Conservation (phyloP, 2,888 invertebrate species). For the Eupithecia centaureata region DNA sequence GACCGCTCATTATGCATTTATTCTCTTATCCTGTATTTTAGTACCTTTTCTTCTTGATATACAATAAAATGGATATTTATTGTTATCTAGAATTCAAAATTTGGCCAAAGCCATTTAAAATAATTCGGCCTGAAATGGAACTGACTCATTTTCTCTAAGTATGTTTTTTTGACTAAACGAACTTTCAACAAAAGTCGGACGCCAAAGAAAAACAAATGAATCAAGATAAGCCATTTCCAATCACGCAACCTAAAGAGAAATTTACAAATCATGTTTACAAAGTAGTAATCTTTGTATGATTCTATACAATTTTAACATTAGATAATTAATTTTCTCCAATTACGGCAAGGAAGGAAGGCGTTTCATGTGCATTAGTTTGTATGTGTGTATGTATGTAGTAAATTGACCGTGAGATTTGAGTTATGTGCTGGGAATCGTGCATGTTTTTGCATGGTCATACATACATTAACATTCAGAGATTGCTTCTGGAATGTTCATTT, state of each 20-base stretch:
- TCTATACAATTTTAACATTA: slow-evolving; percentile 25
- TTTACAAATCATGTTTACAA: slow-evolving; percentile 14
- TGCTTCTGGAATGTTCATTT: slow-evolving; percentile 8
- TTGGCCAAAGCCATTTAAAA: no score
- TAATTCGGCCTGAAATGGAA: no score
- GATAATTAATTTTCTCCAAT: slow-evolving; percentile 31
- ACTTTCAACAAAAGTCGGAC: not conserved
- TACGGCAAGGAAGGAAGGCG: slow-evolving; percentile 32
- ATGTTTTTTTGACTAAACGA: no score
- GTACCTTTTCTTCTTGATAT: no score
- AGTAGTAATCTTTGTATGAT: slow-evolving; percentile 15
- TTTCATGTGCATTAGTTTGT: slow-evolving; percentile 20
- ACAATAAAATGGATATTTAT: no score
- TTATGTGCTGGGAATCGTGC: slow-evolving; percentile 28
- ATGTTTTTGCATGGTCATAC: slow-evolving; percentile 30
- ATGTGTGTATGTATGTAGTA: slow-evolving; percentile 21
- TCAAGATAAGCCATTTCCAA: slow-evolving; percentile 4
- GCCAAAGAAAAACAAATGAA: not conserved
- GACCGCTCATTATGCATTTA: no score
- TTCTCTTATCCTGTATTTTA: no score
- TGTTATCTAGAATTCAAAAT: no score
- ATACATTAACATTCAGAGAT: slow-evolving; percentile 3
- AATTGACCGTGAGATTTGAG: slow-evolving; percentile 43
- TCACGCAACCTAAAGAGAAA: slow-evolving; percentile 16
- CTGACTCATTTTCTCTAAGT: no score